These are phyloP conservation scores for Elaphurus davidianus DNA, from an alignment of 2,113 vertebrate genomes.

Conservation along the genomic window DNA sequence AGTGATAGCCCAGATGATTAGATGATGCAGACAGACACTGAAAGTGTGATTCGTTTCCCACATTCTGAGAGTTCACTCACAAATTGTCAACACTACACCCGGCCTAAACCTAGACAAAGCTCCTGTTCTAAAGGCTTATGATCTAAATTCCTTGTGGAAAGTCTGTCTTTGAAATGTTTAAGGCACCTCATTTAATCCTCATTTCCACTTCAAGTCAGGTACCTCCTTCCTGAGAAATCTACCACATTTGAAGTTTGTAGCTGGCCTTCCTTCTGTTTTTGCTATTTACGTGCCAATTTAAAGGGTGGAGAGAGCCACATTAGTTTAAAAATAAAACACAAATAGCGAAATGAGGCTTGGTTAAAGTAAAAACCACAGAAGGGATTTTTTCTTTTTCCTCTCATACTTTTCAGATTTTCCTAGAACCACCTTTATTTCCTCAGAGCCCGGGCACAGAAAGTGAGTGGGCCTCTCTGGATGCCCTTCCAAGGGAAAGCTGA, in stretches of 20 bases:
- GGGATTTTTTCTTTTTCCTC: conserved; percentile 13
- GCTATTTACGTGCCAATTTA: conserved; percentile 60
- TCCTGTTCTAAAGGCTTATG: conserved; percentile 37
- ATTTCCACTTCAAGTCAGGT: conserved; percentile 56
- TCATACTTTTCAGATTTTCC: conserved; percentile 72
- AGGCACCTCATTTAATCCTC: conserved; percentile 51
- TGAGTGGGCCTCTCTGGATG: background rate
- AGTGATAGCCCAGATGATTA: background rate
- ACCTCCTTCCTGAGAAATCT: conserved; percentile 60
- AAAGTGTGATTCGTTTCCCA: conserved; percentile 18
- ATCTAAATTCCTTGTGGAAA: conserved; percentile 63
- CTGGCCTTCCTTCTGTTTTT: conserved; percentile 63
- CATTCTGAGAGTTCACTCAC: background rate
- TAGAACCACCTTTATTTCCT: conserved; percentile 68
- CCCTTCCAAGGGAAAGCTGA: conserved; percentile 18
- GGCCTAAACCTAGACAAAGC: conserved; percentile 32
- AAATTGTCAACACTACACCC: background rate
- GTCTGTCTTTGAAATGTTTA: conserved; percentile 50
- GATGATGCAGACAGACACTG: background rate
- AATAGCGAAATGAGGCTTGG: conserved; percentile 61
- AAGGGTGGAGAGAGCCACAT: conserved; percentile 68
- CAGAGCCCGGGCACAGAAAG: conserved; percentile 60
- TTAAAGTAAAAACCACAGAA: conserved; percentile 67
- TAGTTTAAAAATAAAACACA: conserved; percentile 72
- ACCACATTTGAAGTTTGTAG: conserved; percentile 47